phyloP scores from a whole-genome alignment of 2,113 vertebrate genomes.

The Loxodonta africana region DNA sequence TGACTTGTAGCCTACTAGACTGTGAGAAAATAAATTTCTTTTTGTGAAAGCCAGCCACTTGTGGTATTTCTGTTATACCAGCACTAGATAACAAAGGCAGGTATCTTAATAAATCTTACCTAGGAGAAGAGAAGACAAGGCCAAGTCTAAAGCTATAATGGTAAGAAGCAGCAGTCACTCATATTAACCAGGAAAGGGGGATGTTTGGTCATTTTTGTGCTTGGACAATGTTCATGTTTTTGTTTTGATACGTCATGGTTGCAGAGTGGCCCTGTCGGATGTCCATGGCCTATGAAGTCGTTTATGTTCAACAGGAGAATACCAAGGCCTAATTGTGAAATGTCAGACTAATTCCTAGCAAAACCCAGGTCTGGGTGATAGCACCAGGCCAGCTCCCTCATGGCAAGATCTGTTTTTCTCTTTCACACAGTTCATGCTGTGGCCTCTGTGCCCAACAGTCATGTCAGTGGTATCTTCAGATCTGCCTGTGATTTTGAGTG shows the following conservation, averaged over 20 bases:
- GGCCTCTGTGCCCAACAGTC: neutral
- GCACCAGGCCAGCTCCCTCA: neutral
- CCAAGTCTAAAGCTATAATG: neutral
- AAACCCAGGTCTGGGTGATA: neutral
- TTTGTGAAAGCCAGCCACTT: too few species aligned
- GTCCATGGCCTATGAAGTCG: neutral
- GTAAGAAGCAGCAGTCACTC: neutral
- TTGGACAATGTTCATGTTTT: neutral
- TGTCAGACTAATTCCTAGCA: neutral
- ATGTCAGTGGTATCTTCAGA: neutral
- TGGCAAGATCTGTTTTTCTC: neutral
- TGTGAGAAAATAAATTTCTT: neutral
- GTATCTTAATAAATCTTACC: constrained; percentile 11
- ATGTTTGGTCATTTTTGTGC: neutral
- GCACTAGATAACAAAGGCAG: too few species aligned
- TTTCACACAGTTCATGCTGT: constrained; percentile 18
- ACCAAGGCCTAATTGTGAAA: neutral
- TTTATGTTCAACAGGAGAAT: neutral
- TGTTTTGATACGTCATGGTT: neutral
- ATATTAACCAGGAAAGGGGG: neutral
- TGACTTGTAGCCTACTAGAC: too few species aligned
- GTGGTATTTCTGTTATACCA: too few species aligned
- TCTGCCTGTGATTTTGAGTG: neutral
- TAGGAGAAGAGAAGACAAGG: neutral
- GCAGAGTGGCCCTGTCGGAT: neutral